Conservation (phyloP, 2,888 invertebrate genomes). For the Drosophila mettleri region DNA sequence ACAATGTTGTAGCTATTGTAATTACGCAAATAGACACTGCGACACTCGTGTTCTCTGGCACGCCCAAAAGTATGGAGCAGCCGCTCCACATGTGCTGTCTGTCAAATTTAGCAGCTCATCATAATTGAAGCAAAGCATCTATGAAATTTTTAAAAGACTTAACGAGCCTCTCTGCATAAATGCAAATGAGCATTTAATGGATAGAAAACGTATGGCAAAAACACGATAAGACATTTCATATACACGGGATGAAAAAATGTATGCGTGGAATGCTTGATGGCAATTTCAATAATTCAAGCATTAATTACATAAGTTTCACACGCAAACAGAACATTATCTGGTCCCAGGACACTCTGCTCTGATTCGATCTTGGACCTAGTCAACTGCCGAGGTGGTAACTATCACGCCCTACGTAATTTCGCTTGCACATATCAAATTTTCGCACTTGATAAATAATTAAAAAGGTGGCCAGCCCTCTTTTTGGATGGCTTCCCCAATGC, state of each 20-base stretch:
- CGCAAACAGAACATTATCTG: constrained; percentile 26
- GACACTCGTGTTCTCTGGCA: constrained; percentile 31
- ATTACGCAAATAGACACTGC: constrained; percentile 53
- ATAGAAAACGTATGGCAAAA: not conserved
- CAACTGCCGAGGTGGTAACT: constrained; percentile 15
- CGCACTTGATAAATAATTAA: constrained; percentile 65
- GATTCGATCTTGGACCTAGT: constrained; percentile 25
- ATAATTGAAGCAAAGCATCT: constrained; percentile 55
- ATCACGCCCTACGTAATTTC: constrained; percentile 21
- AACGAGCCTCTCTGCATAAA: constrained; percentile 43
- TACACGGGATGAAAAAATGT: not conserved
- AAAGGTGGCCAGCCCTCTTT: not conserved
- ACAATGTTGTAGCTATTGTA: constrained; percentile 33
- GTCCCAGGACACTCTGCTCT: constrained; percentile 8
- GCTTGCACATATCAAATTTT: constrained; percentile 38
- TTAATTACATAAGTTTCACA: constrained; percentile 64
- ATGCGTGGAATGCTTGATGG: constrained; percentile 18
- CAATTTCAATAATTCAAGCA: constrained; percentile 71
- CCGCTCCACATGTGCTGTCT: constrained; percentile 27
- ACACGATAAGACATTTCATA: not conserved
- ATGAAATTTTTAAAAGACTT: constrained; percentile 43
- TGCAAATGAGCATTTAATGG: constrained; percentile 61
- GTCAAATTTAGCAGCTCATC: constrained; percentile 49
- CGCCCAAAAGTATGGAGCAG: constrained; percentile 33
- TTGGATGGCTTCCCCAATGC: constrained; percentile 19